Base-by-base conservation (phyloP, 2,113 vertebrate genomes). In the Mohoua ochrocephala region DNA sequence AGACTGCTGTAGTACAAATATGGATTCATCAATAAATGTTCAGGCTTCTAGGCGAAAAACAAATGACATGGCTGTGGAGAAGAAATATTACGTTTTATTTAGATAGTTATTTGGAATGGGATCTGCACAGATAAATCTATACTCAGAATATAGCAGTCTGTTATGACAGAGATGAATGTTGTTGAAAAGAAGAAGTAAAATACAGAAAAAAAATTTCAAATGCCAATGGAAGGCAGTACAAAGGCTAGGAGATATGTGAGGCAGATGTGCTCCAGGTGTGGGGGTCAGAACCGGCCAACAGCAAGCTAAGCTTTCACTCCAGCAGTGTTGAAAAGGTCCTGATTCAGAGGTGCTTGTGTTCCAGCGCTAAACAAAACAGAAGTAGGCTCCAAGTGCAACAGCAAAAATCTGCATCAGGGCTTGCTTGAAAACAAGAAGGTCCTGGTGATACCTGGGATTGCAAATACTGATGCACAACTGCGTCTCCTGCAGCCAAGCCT, bases 11-110 rank as follows among this genome's bases (percentile, higher is more conserved):
- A 96, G 83, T 93, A 85, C 90, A 97, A 89, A 93, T 96, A 94
- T 63, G 84, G 89, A 95, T 95, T 97, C 93, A 97, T 98, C 95
- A 97, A 96, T 96, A 98, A 96, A 95, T 67, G 91, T 97, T 98
- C 85, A 74, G 68, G 77, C 65, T 96, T 96, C 87, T 56, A 96
- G 90, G 94, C 13, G 2, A 78, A 97, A 98, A 98, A 95, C 80
- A 97, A 97, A 96, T 0, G 8, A 74, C 57, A 64, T 52, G 42
- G 78, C 89, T 97, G 37, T 60, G 74, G 68, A 95, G 44, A 89
- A 95, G 87, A 97, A 91, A 95, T 97, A 95, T 87, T 91, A 65
- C 5, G 1, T 97, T 96, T 93, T 91, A 89, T 97, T 96, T 97
- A 95, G 88, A 95, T 95, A 95, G 94, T 96, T 97, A 94, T 96